Evolutionary conservation across 2,888 invertebrate species (phyloP), one percentile per base, ranked within the genome.

Genomic region (Dichetophora obliterata): DNA sequence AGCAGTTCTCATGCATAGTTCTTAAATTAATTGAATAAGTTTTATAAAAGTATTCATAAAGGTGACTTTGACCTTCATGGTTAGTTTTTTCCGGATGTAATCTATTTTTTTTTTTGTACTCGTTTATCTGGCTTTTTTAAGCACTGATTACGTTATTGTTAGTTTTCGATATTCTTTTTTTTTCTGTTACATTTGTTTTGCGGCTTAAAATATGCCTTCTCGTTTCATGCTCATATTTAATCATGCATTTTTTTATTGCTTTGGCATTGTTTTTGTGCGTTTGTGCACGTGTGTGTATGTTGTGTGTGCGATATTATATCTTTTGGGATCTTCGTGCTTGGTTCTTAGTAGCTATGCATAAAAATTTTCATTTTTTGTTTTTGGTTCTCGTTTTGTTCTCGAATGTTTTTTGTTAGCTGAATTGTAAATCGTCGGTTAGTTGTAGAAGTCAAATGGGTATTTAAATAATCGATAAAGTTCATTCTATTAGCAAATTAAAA

Each of bases 161-260:
- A 34, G 74, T 75, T 78, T 78, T 82, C 76, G 75, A 79, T 68
- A 81, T 75, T 78, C 73, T 75, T 79, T 78, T 76, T 78, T 76
- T 78, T 83, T 82, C 79, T 75, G 80, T 81, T 83, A 81, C 77
- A 70, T 78, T 73, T 80, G 76, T 74, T 43, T 43, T 43, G 43
- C 43, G 77, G 79, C 77, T 34, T 11, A 31, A 22, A 22, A 9
- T 37, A 31, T 72, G 27, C 19, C 14, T 81, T n/a, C 57, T 24
- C 57, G 24, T 57, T 57, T 57, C 19, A 57, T 57, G 24, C 19
- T 9, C 24, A 57, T 24, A 2, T 22, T 57, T 16, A 57, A 57
- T n/a, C 31, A 5, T 31, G 3, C 31, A 5, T 31, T 31, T 65
- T 43, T 11, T 43, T 43, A 2, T 43, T 43, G 11, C 14, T 14